A percentile compares a stretch with the other conserved stretches of the same genome.
Conservation (phyloP, 2,797 vertebrate species). For the Oreochromis mossambicus region DNA sequence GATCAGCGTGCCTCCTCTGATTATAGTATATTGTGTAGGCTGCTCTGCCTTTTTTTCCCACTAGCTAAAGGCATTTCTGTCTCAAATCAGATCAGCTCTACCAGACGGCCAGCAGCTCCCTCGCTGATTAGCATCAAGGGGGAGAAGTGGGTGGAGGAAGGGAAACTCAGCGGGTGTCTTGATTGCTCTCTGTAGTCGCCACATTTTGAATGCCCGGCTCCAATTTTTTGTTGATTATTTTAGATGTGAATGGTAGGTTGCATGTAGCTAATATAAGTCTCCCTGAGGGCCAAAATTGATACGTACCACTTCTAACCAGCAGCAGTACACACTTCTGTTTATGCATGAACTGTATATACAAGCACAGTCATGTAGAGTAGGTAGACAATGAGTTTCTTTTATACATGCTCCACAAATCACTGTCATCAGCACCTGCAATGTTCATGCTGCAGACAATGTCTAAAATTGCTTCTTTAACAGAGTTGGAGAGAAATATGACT, state of each 20-base stretch:
- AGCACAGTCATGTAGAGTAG: not conserved
- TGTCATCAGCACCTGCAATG: not conserved
- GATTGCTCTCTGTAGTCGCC: constrained; percentile 40
- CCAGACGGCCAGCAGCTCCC: constrained; percentile 33
- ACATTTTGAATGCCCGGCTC: not conserved
- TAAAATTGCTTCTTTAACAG: not conserved
- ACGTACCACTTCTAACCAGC: not conserved
- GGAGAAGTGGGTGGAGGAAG: constrained; percentile 13
- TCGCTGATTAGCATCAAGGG: constrained; percentile 49
- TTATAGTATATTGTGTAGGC: not conserved
- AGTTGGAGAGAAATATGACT: not conserved
- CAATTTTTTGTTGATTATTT: constrained; percentile 37
- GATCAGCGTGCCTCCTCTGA: not conserved
- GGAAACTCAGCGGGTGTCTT: constrained; percentile 18
- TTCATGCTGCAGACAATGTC: not conserved
- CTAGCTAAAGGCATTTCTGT: not conserved
- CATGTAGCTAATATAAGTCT: not conserved
- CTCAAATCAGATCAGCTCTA: constrained; percentile 32
- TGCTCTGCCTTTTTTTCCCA: not conserved
- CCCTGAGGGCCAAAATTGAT: not conserved
- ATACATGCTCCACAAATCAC: not conserved
- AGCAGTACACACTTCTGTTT: not conserved
- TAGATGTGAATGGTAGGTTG: constrained; percentile 4
- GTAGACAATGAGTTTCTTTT: not conserved
- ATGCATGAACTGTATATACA: not conserved